phyloP scores from a whole-genome alignment of 2,797 vertebrate genomes.

The Pseudocheirus occidentalis region DNA sequence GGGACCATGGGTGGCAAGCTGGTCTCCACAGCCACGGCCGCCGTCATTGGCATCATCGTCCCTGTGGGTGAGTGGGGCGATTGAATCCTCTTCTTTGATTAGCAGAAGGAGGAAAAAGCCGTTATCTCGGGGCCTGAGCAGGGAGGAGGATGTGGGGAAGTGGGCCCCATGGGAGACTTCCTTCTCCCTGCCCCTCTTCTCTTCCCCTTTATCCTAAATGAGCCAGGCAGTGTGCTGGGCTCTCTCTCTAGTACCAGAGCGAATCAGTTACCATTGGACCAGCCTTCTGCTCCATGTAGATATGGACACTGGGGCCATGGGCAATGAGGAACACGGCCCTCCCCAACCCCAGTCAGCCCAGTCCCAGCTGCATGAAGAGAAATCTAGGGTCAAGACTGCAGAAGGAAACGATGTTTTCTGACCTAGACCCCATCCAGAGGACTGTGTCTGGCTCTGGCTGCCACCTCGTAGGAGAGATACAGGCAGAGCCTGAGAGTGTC shows the following conservation, averaged over 20 bases:
- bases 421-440: neutral
- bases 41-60: conserved; percentile 94
- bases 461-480: neutral
- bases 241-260: neutral
- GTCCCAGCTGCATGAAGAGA: neutral
- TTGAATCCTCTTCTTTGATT: neutral
- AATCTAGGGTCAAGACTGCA: neutral
- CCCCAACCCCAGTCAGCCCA: neutral
- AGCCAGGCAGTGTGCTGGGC: neutral
- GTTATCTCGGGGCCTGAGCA: neutral
- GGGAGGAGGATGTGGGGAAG: neutral
- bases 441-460: neutral
- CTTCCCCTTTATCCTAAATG: neutral
- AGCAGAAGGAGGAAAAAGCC: neutral
- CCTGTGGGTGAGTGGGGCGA: conserved; percentile 92
- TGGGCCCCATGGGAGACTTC: neutral
- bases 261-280: neutral
- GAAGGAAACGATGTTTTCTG: neutral
- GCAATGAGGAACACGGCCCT: neutral
- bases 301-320: neutral
- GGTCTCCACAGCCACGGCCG: conserved; percentile 94
- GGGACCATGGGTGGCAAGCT: conserved; percentile 91
- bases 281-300: neutral
- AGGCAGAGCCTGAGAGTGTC: neutral
- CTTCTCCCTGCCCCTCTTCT: neutral